Base-by-base conservation (phyloP, 1,140 invertebrate genomes). In the Pentalonia nigronervosa region DNA sequence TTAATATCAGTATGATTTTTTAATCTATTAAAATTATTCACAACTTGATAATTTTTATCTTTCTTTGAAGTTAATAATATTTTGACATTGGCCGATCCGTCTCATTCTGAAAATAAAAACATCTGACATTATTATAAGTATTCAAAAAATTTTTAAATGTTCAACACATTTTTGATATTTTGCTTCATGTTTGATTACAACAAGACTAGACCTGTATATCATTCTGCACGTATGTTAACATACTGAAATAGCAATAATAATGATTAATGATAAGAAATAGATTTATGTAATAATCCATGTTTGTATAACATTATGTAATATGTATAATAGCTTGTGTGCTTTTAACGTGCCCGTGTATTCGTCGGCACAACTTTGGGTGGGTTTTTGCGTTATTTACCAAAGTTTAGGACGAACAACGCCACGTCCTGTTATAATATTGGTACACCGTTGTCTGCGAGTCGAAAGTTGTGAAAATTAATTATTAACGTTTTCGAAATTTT, bases 311-410 rank as follows among this genome's bases (percentile, higher is more conserved):
- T 2, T 21, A 23, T 17, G n/a, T 67, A 67, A n/a, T 17, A n/a
- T n/a, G 60, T 76, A n/a, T n/a, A 76, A 76, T 76, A 30, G 60
- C n/a, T n/a, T 76, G 30, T n/a, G 17, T 30, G 60, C 14, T 76
- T 76, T 76, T 76, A 76, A 76, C 60, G 14, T 17, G 11, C 7
- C 60, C 6, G 17, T 34, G 11, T 76, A 76, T 76, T 76, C 60
- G 17, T 17, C 14, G n/a, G n/a, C 30, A n/a, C 30, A 76, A 76
- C 60, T 76, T 76, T n/a, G n/a, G 30, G 30, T 17, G 60, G 11
- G 60, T 76, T 76, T 76, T 76, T 76, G 60, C 60, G 60, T 76
- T 76, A 76, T 76, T 76, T 76, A 76, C 60, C 30, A 76, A 76
- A 76, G 30, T 76, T 76, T 76, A 76, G 60, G n/a, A n/a, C 60